phyloP scores from a whole-genome alignment of 2,888 invertebrate genomes.

The Tetheella fluctuosa region DNA sequence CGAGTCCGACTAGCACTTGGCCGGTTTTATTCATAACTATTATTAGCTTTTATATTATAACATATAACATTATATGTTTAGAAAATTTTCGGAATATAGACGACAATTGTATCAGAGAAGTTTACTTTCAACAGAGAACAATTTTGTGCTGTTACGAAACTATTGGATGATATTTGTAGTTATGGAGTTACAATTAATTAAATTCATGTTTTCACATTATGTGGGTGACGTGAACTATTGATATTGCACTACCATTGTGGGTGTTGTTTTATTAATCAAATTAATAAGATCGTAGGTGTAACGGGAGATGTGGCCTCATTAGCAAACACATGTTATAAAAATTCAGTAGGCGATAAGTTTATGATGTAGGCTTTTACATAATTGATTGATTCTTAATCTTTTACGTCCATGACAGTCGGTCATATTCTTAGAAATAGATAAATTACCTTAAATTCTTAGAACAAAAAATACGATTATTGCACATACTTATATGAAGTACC shows the following conservation, averaged over 20 bases:
- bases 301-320: slow-evolving; percentile 8
- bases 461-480: too few species aligned
- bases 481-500: too few species aligned
- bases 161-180: neutral
- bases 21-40: too few species aligned
- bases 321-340: slow-evolving; percentile 3
- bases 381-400: neutral
- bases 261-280: slow-evolving; percentile 10
- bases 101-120: too few species aligned
- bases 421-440: too few species aligned
- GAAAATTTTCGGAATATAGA: too few species aligned
- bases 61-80: too few species aligned
- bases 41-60: too few species aligned
- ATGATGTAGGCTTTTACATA: neutral
- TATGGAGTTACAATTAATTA: slow-evolving; percentile 1
- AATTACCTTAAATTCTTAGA: too few species aligned
- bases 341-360: slow-evolving; percentile 5
- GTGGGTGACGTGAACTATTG: slow-evolving; percentile 14
- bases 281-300: slow-evolving; percentile 9
- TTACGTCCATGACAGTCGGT: too few species aligned
- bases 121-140: too few species aligned
- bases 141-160: neutral
- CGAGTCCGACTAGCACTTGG: too few species aligned
- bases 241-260: slow-evolving; percentile 19
- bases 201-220: neutral